Base-by-base conservation (phyloP, 2,797 vertebrate genomes). In the Fundulus diaphanus region DNA sequence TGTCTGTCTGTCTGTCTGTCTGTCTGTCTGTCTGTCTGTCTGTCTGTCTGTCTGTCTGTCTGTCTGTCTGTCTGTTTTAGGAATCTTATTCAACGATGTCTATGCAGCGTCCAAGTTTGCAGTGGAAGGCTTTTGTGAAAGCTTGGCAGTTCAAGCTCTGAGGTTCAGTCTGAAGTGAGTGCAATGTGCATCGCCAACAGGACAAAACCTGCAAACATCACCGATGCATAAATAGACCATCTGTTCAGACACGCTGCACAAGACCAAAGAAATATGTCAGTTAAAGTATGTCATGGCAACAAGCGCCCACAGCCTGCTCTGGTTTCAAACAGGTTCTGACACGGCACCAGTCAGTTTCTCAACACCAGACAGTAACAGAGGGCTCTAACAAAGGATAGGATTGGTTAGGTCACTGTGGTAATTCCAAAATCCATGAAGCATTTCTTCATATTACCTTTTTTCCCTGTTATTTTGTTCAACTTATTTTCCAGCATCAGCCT, bases 21-120 rank as follows among this genome's bases (percentile, higher is more conserved):
- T 5, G 16, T 61, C 31, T 35, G 8, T 9, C 31, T 44, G 6
- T 40, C 37, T 40, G 3, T 40, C 37, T 40, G 7, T 42, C 42
- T 5, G 7, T 42, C 42, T 42, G 7, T 42, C 7, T 42, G 7
- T 61, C 33, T 35, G 15, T 33, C 31, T 44, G 9, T 44, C 42
- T 44, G 2, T 44, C 42, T 44, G 9, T 44, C 42, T 49, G 51
- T 74, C 42, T 81, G 22, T 79, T 85, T 75, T 61, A 95, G 93
- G 94, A 31, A 96, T 97, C 79, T 88, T 97, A 82, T 97, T 97
- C 92, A 97, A 97, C 12, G 96, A 97, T 31, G 85, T 97, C 83
- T 97, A 97, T 29, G 96, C 96, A 70, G 96, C 96, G 2, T 97
- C 96, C 37, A 97, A 97, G 87, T 97, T 97, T 89, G 96, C 96